Evolutionary conservation across 2,113 vertebrate species (phyloP).

Genomic region (Toxotes chatareus): DNA sequence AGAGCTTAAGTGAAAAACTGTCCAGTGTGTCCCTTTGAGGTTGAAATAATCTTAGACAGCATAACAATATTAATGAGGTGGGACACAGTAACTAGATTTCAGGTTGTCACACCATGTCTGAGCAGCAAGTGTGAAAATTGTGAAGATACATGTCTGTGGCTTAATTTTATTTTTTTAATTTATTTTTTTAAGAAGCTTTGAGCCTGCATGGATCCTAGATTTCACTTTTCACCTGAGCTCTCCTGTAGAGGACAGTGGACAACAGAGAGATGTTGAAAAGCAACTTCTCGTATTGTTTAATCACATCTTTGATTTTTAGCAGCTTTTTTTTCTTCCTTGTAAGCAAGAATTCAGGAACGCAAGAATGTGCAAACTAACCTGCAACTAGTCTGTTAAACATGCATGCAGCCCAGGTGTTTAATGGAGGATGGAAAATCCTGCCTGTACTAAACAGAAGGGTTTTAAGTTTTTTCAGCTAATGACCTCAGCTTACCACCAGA

Average conservation of each 20-base stretch:
- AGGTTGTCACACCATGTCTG: background rate
- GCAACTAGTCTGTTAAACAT: background rate
- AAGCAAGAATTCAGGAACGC: fast-evolving
- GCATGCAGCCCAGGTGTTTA: background rate
- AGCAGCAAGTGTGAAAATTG: background rate
- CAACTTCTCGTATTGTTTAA: background rate
- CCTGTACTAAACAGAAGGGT: background rate
- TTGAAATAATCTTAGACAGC: background rate
- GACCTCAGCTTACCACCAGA: slow-evolving; percentile 41
- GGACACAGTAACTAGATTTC: background rate
- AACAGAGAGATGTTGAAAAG: background rate
- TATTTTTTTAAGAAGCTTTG: background rate
- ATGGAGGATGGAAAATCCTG: background rate
- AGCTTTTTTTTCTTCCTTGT: background rate
- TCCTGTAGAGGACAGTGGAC: slow-evolving; percentile 45
- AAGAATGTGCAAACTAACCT: background rate
- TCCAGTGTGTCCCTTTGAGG: background rate
- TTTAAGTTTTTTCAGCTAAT: background rate
- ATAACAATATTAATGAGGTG: background rate
- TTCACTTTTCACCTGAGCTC: background rate
- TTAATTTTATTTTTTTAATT: background rate
- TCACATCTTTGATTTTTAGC: background rate
- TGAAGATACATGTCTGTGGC: background rate
- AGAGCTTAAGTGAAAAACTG: background rate
- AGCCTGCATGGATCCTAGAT: background rate